These are phyloP conservation scores for Zelleria hepariella DNA, from an alignment of 2,888 invertebrate species.

Conservation along the genomic window DNA sequence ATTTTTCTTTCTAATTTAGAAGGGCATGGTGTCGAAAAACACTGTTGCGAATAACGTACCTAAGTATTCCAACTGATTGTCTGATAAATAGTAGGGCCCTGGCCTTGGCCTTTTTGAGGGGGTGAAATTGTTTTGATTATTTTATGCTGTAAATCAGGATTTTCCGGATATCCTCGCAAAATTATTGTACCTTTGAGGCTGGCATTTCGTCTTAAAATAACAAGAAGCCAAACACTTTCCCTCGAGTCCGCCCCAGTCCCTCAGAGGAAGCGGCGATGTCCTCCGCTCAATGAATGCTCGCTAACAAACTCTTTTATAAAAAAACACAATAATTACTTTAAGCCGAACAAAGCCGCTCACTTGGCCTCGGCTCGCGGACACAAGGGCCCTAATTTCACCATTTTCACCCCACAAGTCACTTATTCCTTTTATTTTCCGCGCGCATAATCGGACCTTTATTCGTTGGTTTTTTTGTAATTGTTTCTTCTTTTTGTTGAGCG, in stretches of 20 bases:
- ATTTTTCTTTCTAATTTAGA: too few relatives aligned
- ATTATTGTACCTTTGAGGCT: too few relatives aligned
- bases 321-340: conserved; percentile 72
- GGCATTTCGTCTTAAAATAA: too few relatives aligned
- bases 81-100: too few relatives aligned
- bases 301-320: conserved; percentile 72
- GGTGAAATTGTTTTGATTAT: too few relatives aligned
- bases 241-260: conserved; percentile 30
- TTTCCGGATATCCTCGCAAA: too few relatives aligned
- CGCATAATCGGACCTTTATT: conserved; percentile 2
- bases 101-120: too few relatives aligned
- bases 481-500: neutral
- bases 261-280: conserved; percentile 44
- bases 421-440: conserved; percentile 20
- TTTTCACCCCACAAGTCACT: conserved; percentile 16
- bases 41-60: too few relatives aligned
- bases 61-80: too few relatives aligned
- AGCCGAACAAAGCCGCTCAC: conserved; percentile 66
- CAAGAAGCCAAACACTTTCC: neutral
- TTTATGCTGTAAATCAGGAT: too few relatives aligned
- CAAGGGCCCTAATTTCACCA: conserved; percentile 63
- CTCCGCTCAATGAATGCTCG: conserved; percentile 53
- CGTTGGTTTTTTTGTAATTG: neutral
- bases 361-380: conserved; percentile 25
- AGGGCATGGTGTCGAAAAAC: too few relatives aligned